Evolutionary conservation across 92 coral and sea anemone species (phyloP).

Genomic region (Palythoa grandis): DNA sequence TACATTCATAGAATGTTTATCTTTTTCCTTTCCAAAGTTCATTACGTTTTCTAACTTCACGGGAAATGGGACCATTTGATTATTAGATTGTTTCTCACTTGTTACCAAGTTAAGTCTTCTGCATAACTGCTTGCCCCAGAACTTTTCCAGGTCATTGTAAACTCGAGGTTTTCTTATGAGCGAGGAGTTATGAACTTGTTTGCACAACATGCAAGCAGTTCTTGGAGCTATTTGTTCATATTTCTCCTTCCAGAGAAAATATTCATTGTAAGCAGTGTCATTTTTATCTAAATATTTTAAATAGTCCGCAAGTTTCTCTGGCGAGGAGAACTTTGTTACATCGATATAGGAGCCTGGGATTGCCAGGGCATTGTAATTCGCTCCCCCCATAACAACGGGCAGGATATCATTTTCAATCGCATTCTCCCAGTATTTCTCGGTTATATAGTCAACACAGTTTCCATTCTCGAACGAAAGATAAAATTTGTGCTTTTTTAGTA

Average conservation of each 20-base stretch:
- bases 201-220: slow-evolving; percentile 75
- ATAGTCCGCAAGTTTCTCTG: slow-evolving; percentile 55
- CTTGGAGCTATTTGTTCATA: slow-evolving; percentile 58
- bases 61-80: neutral
- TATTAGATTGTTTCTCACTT: neutral
- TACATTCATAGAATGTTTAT: neutral
- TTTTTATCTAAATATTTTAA: slow-evolving; percentile 47
- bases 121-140: slow-evolving; percentile 60
- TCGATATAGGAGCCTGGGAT: slow-evolving; percentile 68
- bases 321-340: slow-evolving; percentile 57
- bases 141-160: slow-evolving; percentile 48
- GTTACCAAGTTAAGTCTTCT: slow-evolving; percentile 35
- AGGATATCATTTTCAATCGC: slow-evolving; percentile 65
- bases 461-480: slow-evolving; percentile 65
- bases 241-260: slow-evolving; percentile 56
- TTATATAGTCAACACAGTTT: slow-evolving; percentile 61
- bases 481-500: slow-evolving; percentile 54
- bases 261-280: slow-evolving; percentile 54
- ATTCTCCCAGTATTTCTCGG: slow-evolving; percentile 72
- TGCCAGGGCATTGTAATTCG: slow-evolving; percentile 48
- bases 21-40: neutral
- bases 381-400: slow-evolving; percentile 70
- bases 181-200: slow-evolving; percentile 62
- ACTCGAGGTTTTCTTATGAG: slow-evolving; percentile 55
- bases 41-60: slow-evolving; percentile 12